Evolutionary conservation across 2,888 invertebrate genomes (phyloP).

Genomic region (Nyleta sp.): DNA sequence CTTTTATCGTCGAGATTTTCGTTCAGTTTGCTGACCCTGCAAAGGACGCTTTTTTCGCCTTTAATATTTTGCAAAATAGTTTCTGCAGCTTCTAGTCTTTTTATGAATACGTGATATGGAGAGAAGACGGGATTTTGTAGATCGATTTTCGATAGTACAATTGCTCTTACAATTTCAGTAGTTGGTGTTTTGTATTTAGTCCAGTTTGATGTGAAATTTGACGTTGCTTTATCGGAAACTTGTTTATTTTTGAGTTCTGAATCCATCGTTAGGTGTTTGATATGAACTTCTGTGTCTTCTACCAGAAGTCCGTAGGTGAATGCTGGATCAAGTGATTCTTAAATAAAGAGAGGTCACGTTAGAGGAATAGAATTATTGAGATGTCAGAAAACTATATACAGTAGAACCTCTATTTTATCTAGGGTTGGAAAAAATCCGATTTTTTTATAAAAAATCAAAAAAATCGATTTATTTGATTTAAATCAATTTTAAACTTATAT

Average conservation of each 20-base stretch:
- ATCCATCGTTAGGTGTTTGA: constrained; percentile 52
- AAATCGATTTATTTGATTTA: too few species aligned
- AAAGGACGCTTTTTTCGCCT: constrained; percentile 62
- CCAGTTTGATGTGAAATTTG: constrained; percentile 5
- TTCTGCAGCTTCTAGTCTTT: constrained; percentile 71
- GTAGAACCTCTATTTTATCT: too few species aligned
- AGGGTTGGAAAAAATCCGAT: too few species aligned
- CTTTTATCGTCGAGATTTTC: constrained; percentile 50
- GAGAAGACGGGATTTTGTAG: constrained; percentile 65
- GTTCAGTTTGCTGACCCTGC: constrained; percentile 73
- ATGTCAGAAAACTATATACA: too few species aligned
- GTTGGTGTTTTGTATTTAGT: constrained; percentile 53
- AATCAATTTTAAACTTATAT: too few species aligned
- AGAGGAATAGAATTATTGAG: constrained; percentile 4
- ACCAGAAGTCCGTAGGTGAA: constrained; percentile 84
- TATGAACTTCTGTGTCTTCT: constrained; percentile 84
- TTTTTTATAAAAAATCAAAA: too few species aligned
- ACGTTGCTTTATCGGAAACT: not conserved
- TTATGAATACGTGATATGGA: constrained; percentile 81
- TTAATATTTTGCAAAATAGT: constrained; percentile 10
- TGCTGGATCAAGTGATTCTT: constrained; percentile 84
- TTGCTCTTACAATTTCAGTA: constrained; percentile 69
- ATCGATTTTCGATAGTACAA: constrained; percentile 34
- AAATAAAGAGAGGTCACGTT: constrained; percentile 7
- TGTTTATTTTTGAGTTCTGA: not conserved